These are phyloP conservation scores for Neodiprion fabricii DNA, from an alignment of 1,140 invertebrate species.

Conservation along the genomic window DNA sequence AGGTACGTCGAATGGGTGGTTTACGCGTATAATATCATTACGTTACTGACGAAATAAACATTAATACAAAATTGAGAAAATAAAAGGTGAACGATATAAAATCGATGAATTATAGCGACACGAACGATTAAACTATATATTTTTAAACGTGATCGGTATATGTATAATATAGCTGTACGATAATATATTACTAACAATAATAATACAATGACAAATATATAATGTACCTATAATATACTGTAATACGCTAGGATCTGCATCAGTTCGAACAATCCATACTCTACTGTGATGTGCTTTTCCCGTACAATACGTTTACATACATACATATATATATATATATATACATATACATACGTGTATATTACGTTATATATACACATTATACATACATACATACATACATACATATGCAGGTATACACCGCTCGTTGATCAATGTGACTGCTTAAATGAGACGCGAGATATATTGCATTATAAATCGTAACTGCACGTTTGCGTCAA, in stretches of 20 bases:
- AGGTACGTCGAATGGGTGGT: too few species aligned
- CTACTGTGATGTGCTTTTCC: constrained; percentile 16
- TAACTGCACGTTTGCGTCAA: background rate
- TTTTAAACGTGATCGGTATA: too few species aligned
- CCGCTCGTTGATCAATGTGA: constrained; percentile 8
- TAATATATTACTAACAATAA: too few species aligned
- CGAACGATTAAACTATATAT: too few species aligned
- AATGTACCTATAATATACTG: too few species aligned
- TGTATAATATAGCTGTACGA: too few species aligned
- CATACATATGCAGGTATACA: background rate
- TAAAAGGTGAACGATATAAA: too few species aligned
- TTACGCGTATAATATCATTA: too few species aligned
- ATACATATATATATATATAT: background rate
- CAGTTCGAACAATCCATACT: constrained; percentile 12
- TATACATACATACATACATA: background rate
- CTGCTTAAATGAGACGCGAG: background rate
- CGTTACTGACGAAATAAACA: too few species aligned
- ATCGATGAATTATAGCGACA: too few species aligned
- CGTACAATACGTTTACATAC: background rate
- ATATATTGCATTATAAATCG: background rate
- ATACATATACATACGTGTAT: background rate
- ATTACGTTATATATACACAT: background rate
- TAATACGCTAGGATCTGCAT: background rate
- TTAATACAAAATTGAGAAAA: too few species aligned
- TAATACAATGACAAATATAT: too few species aligned